These are phyloP conservation scores for Ligdia adustata DNA, from an alignment of 2,888 invertebrate genomes.

Conservation along the genomic window DNA sequence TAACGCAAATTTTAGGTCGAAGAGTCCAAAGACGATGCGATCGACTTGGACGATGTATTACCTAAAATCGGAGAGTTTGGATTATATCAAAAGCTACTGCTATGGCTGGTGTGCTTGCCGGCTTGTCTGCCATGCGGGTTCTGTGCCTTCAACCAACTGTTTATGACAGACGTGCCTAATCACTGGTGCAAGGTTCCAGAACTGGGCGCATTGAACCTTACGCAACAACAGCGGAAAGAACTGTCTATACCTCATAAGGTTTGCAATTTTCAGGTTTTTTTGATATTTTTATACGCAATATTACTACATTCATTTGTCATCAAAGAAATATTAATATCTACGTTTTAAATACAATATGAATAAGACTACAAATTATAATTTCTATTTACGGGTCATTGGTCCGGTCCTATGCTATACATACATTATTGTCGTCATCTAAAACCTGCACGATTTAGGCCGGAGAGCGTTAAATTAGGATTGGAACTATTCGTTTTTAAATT, in stretches of 20 bases:
- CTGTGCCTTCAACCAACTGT: conserved; percentile 96
- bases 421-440: too few species aligned
- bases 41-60: conserved; percentile 93
- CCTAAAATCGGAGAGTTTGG: conserved; percentile 96
- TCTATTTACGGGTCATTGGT: too few species aligned
- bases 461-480: too few species aligned
- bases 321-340: too few species aligned
- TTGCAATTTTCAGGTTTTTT: too few species aligned
- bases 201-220: conserved; percentile 80
- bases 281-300: too few species aligned
- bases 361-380: too few species aligned
- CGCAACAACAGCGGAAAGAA: conserved; percentile 82
- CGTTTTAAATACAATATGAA: too few species aligned
- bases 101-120: conserved; percentile 94
- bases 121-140: conserved; percentile 96
- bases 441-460: too few species aligned
- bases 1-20: conserved; percentile 25
- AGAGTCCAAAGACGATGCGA: conserved; percentile 54
- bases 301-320: too few species aligned
- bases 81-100: conserved; percentile 91
- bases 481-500: too few species aligned
- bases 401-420: too few species aligned
- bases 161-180: conserved; percentile 94
- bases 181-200: conserved; percentile 93
- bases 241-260: conserved; percentile 87